Percentiles rank a stretch among this genome's conserved stretches.
Evolutionary conservation across 2,113 vertebrate genomes (phyloP).

Genomic region (Reinhardtius hippoglossoides): DNA sequence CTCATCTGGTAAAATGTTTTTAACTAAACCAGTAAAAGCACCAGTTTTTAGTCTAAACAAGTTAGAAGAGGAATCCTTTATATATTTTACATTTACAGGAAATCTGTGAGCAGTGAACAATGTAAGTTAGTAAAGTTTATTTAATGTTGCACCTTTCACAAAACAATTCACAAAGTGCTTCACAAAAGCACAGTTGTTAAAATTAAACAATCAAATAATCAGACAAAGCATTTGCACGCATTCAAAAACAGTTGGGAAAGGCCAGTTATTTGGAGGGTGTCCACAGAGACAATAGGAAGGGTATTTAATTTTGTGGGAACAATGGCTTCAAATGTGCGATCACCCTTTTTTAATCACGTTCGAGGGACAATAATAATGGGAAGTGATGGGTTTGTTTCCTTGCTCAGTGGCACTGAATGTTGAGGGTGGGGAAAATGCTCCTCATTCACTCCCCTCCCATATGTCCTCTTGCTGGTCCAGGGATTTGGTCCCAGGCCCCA

Average conservation of each 20-base stretch:
- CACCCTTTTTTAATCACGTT: too few relatives aligned
- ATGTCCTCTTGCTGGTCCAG: background rate
- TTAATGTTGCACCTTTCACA: too few relatives aligned
- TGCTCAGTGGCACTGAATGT: background rate
- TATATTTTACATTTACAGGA: background rate
- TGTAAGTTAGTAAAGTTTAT: too few relatives aligned
- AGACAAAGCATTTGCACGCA: background rate
- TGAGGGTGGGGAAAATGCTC: background rate
- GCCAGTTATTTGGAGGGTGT: too few relatives aligned
- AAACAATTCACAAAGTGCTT: too few relatives aligned
- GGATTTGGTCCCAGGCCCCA: background rate
- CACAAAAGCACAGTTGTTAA: too few relatives aligned
- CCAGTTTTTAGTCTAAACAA: constrained; percentile 1
- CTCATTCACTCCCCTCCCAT: background rate
- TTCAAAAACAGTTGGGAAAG: background rate
- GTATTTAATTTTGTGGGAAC: too few relatives aligned
- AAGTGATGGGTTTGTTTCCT: background rate
- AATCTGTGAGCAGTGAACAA: background rate
- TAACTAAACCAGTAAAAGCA: background rate
- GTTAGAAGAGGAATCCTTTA: background rate
- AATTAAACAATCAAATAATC: too few relatives aligned
- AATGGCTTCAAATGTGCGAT: too few relatives aligned
- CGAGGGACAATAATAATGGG: background rate
- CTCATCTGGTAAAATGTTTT: background rate
- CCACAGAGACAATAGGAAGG: too few relatives aligned